Percentiles rank a stretch among this genome's conserved stretches.
Evolutionary conservation across 2,888 invertebrate species (phyloP).

Genomic region (Tribolium freemani): DNA sequence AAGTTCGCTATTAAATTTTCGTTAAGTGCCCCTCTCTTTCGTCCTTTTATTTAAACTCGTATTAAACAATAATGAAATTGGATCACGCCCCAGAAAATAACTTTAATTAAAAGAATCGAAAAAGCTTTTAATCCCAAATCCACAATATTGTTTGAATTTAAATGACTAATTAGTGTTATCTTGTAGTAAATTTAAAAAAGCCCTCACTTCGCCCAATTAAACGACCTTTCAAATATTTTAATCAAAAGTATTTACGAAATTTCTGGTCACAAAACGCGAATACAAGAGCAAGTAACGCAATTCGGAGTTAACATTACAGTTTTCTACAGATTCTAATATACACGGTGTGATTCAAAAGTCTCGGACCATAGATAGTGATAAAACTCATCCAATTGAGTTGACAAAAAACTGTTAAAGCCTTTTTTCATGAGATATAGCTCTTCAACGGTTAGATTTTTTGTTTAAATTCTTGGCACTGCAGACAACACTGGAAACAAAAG

Average conservation of each 20-base stretch:
- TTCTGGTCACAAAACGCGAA: no score
- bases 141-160: constrained; percentile 21
- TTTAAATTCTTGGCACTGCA: background rate
- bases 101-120: constrained; percentile 20
- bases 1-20: background rate
- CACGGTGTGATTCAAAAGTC: no score
- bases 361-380: no score
- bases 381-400: no score
- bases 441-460: no score
- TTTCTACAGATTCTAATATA: no score
- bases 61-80: constrained; percentile 17
- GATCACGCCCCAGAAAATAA: background rate
- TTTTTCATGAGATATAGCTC: no score
- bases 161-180: constrained; percentile 17
- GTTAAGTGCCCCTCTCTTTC: background rate
- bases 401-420: no score
- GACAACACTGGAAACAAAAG: no score
- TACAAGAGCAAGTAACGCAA: no score
- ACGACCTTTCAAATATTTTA: background rate
- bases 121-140: constrained; percentile 6
- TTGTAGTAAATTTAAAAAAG: background rate
- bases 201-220: background rate
- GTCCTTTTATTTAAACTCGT: background rate
- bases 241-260: background rate
- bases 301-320: no score